A percentile compares a stretch with the other conserved stretches of the same genome.
phyloP scores from a whole-genome alignment of 1,140 invertebrate species.

The Propsilocerus akamusi region DNA sequence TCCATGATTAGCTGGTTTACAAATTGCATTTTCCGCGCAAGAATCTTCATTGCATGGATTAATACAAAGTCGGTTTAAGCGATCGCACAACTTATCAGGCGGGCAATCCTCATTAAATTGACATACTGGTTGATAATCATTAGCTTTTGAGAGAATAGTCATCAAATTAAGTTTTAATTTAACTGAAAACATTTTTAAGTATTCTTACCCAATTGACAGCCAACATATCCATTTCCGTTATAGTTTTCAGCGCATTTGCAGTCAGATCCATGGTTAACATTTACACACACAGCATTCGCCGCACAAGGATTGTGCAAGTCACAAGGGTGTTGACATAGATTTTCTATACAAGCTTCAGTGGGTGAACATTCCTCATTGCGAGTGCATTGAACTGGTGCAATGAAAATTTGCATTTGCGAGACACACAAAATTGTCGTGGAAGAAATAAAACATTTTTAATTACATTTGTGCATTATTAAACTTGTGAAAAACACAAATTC shows the following conservation, averaged over 20 bases:
- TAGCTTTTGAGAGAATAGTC: slow-evolving; percentile 18
- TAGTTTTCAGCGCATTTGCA: slow-evolving; percentile 70
- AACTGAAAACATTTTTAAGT: background rate
- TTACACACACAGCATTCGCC: slow-evolving; percentile 67
- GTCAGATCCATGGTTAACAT: slow-evolving; percentile 68
- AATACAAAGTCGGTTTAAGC: slow-evolving; percentile 60
- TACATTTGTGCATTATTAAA: no score
- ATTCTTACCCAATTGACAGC: slow-evolving; percentile 50
- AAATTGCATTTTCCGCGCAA: slow-evolving; percentile 71
- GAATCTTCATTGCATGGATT: slow-evolving; percentile 65
- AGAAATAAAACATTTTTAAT: slow-evolving; percentile 28
- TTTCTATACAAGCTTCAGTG: slow-evolving; percentile 62
- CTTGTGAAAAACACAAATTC: slow-evolving; percentile 23
- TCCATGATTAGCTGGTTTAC: slow-evolving; percentile 54
- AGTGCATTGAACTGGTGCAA: slow-evolving; percentile 52
- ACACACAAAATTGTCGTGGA: slow-evolving; percentile 8
- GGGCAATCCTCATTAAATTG: slow-evolving; percentile 82
- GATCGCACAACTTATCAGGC: slow-evolving; percentile 58
- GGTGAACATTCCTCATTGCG: slow-evolving; percentile 60
- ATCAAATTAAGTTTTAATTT: background rate
- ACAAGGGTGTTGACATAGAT: slow-evolving; percentile 65
- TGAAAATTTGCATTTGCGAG: slow-evolving; percentile 15
- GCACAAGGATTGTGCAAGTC: slow-evolving; percentile 63
- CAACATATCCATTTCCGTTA: slow-evolving; percentile 67
- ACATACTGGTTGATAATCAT: slow-evolving; percentile 48